phyloP scores from a whole-genome alignment of 2,113 vertebrate species.

The Abramis brama region DNA sequence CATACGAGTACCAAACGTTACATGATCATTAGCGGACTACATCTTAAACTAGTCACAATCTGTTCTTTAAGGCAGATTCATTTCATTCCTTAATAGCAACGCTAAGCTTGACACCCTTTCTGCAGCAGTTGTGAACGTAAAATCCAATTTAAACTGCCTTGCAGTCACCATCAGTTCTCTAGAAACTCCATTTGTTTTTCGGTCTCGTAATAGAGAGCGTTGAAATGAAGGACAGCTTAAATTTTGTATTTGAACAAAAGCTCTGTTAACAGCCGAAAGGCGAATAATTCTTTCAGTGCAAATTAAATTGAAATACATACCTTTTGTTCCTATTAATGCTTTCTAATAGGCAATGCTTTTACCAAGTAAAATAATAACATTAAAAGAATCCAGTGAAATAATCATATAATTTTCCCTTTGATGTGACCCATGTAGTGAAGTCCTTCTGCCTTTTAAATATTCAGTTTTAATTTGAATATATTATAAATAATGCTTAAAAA shows the following conservation, averaged over 20 bases:
- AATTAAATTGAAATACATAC: slow-evolving; percentile 46
- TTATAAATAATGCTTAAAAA: neutral
- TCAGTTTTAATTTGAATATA: neutral
- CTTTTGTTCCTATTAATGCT: slow-evolving; percentile 20
- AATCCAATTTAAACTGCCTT: slow-evolving; percentile 59
- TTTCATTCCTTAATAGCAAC: slow-evolving; percentile 40
- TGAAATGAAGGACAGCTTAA: slow-evolving; percentile 32
- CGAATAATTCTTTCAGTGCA: slow-evolving; percentile 44
- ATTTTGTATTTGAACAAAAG: slow-evolving; percentile 40
- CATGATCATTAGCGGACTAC: slow-evolving; percentile 29
- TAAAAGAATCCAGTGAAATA: slow-evolving; percentile 26
- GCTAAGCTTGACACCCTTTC: slow-evolving; percentile 33
- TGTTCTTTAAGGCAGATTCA: slow-evolving; percentile 48
- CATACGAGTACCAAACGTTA: slow-evolving; percentile 13
- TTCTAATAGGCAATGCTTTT: slow-evolving; percentile 32
- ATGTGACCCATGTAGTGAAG: neutral
- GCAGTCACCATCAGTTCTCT: slow-evolving; percentile 51
- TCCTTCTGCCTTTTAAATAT: no score
- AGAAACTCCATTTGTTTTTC: slow-evolving; percentile 52
- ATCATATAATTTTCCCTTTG: neutral
- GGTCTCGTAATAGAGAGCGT: slow-evolving; percentile 38
- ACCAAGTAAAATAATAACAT: slow-evolving; percentile 20
- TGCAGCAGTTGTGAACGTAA: slow-evolving; percentile 37
- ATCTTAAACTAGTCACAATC: slow-evolving; percentile 24
- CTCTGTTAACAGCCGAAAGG: slow-evolving; percentile 38